Evolutionary conservation across 2,797 vertebrate species (phyloP).

Genomic region (Siniperca undulata): DNA sequence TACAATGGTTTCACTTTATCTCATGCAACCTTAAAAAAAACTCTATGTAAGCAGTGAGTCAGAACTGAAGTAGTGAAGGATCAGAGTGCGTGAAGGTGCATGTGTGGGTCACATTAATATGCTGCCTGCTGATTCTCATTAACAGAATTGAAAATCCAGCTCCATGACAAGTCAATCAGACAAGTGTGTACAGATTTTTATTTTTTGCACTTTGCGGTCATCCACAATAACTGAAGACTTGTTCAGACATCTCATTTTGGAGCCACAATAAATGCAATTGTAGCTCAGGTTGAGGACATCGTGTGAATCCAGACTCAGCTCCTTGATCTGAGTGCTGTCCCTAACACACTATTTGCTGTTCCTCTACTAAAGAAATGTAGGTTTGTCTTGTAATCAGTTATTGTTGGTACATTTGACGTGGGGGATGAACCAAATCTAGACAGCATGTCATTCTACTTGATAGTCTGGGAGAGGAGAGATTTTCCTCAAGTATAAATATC

Average conservation of each 20-base stretch:
- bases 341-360: slow-evolving; percentile 37
- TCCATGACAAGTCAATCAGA: slow-evolving; percentile 32
- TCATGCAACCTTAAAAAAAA: slow-evolving; percentile 50
- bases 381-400: slow-evolving; percentile 47
- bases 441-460: slow-evolving; percentile 52
- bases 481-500: slow-evolving; percentile 64
- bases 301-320: slow-evolving; percentile 52
- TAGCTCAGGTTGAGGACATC: slow-evolving; percentile 62
- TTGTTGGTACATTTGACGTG: slow-evolving; percentile 43
- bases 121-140: slow-evolving; percentile 53
- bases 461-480: slow-evolving; percentile 43
- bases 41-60: slow-evolving; percentile 32
- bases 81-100: slow-evolving; percentile 47
- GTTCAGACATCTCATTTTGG: slow-evolving; percentile 57
- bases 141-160: slow-evolving; percentile 44
- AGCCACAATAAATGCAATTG: slow-evolving; percentile 61
- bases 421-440: slow-evolving; percentile 59
- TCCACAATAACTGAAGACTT: slow-evolving; percentile 48
- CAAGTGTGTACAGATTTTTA: slow-evolving; percentile 42
- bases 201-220: slow-evolving; percentile 56
- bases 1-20: slow-evolving; percentile 60
- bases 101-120: slow-evolving; percentile 44
- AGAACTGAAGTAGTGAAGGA: slow-evolving; percentile 39
- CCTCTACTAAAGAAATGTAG: slow-evolving; percentile 43
- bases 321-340: slow-evolving; percentile 42